These are phyloP conservation scores for Toxotes lorentzi DNA, from an alignment of 2,797 vertebrate genomes.

Conservation along the genomic window DNA sequence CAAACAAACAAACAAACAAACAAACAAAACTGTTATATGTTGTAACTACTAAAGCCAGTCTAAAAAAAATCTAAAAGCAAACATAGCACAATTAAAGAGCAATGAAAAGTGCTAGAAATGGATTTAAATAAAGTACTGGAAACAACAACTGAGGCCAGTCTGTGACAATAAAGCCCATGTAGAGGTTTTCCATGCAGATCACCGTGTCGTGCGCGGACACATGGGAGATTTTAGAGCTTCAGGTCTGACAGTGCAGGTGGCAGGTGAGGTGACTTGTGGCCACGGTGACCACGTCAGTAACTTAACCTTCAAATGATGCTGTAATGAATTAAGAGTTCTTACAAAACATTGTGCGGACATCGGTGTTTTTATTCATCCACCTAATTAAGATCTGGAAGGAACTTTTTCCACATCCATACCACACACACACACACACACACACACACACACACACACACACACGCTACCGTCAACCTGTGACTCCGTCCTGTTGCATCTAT, in stretches of 20 bases:
- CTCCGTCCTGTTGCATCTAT: slow-evolving; percentile 60
- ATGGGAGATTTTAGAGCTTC: not conserved
- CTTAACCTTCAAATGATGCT: slow-evolving; percentile 5
- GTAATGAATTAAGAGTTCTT: not conserved
- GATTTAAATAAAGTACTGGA: too few species aligned
- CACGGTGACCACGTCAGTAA: not conserved
- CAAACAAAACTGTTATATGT: too few species aligned
- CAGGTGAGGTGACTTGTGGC: not conserved
- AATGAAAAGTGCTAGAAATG: not conserved
- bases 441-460: slow-evolving; percentile 30
- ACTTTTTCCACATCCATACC: slow-evolving; percentile 37
- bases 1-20: too few species aligned
- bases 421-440: slow-evolving; percentile 14
- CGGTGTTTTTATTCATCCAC: slow-evolving; percentile 59
- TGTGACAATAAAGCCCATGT: not conserved
- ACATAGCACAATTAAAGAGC: too few species aligned
- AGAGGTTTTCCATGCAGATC: not conserved
- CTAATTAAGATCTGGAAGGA: slow-evolving; percentile 35
- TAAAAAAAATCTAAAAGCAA: too few species aligned
- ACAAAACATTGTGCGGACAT: slow-evolving; percentile 14
- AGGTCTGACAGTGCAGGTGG: not conserved
- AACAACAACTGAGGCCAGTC: not conserved
- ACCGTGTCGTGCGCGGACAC: not conserved
- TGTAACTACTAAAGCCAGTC: not conserved
- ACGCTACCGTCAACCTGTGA: slow-evolving; percentile 6